phyloP scores from a whole-genome alignment of 2,888 invertebrate species.

The Meiosimyza decipiens region DNA sequence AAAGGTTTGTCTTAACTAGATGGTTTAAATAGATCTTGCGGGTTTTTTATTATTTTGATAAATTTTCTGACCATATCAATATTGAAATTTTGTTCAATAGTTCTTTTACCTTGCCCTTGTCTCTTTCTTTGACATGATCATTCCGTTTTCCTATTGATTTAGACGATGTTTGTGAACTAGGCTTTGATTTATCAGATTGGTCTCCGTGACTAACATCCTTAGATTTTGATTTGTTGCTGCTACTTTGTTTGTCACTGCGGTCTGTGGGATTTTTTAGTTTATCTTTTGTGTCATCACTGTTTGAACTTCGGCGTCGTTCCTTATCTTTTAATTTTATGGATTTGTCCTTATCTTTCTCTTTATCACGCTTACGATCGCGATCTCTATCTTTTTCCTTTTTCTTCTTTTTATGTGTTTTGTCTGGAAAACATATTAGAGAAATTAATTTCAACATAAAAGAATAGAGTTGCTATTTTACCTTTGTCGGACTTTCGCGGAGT shows the following conservation, averaged over 20 bases:
- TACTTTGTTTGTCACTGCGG: slow-evolving; percentile 17
- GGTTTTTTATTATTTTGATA: too few species aligned
- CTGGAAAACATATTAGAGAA: slow-evolving; percentile 39
- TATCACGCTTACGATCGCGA: slow-evolving; percentile 47
- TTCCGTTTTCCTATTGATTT: slow-evolving; percentile 39
- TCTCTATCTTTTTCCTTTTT: slow-evolving; percentile 65
- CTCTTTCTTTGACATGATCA: slow-evolving; percentile 41
- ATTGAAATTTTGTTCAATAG: background rate
- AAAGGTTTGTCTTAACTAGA: too few species aligned
- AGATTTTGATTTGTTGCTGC: slow-evolving; percentile 44
- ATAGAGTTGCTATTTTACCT: slow-evolving; percentile 18
- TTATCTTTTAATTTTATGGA: slow-evolving; percentile 22
- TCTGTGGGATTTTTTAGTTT: slow-evolving; percentile 42
- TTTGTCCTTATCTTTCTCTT: slow-evolving; percentile 49
- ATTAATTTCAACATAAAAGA: background rate
- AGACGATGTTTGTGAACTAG: slow-evolving; percentile 47
- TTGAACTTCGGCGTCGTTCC: slow-evolving; percentile 33
- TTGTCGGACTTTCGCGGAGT: slow-evolving; percentile 1
- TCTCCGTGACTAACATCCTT: background rate
- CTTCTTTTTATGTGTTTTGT: slow-evolving; percentile 64
- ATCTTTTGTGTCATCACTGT: slow-evolving; percentile 39
- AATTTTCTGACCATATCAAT: too few species aligned
- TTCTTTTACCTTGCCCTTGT: slow-evolving; percentile 45
- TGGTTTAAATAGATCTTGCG: too few species aligned
- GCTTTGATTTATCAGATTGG: slow-evolving; percentile 37